A percentile compares a stretch with the other conserved stretches of the same genome.
These are phyloP conservation scores for Boloria euphrosyne DNA, from an alignment of 2,888 invertebrate species.

Conservation along the genomic window DNA sequence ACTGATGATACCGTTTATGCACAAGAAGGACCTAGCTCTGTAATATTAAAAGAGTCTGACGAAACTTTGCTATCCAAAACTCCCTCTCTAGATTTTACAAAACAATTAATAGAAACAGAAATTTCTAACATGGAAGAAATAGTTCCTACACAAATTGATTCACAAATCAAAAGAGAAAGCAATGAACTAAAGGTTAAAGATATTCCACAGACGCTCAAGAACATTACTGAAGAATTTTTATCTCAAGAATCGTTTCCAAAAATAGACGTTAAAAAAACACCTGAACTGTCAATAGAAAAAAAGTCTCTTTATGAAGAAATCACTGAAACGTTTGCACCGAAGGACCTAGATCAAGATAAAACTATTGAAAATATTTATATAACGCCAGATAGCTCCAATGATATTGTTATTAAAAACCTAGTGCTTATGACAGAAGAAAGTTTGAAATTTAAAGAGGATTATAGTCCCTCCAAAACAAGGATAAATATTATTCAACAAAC, in stretches of 20 bases:
- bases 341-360: not conserved
- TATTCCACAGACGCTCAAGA: not conserved
- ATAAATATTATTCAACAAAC: not conserved
- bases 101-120: not conserved
- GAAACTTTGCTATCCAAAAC: not conserved
- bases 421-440: not conserved
- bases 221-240: constrained; percentile 17
- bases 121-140: not conserved
- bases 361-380: no score
- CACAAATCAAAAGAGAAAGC: no score
- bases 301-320: not conserved
- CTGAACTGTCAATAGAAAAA: not conserved
- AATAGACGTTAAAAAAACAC: not conserved
- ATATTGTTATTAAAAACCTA: no score
- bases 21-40: not conserved
- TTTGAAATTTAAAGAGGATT: not conserved
- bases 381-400: no score
- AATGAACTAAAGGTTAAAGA: not conserved
- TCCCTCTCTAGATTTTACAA: not conserved
- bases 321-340: not conserved
- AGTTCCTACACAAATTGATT: no score
- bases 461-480: not conserved
- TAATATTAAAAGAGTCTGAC: constrained; percentile 7
- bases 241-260: constrained; percentile 1
- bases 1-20: not conserved